These are phyloP conservation scores for Microcebus griseorufus DNA, from an alignment of 2,113 vertebrate genomes.

Conservation along the genomic window DNA sequence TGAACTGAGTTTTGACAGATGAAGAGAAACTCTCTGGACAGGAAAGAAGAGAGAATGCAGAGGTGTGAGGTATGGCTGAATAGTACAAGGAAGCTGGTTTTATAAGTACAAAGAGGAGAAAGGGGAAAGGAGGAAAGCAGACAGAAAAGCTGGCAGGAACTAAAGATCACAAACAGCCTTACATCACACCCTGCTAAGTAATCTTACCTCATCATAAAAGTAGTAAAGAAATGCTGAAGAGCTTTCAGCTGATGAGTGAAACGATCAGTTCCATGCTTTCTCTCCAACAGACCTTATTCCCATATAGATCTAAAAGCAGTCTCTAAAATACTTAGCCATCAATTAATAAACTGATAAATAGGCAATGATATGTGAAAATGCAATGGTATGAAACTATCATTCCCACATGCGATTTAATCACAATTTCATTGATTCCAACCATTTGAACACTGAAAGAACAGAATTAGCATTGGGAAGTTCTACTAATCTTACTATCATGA, in stretches of 20 bases:
- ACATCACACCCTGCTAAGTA: neutral
- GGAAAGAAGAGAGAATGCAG: neutral
- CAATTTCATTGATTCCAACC: neutral
- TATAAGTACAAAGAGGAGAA: neutral
- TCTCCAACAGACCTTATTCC: neutral
- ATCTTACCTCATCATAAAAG: neutral
- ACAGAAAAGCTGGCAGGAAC: neutral
- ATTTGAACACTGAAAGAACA: conserved; percentile 23
- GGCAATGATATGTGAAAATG: neutral
- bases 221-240: neutral
- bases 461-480: neutral
- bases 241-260: neutral
- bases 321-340: neutral
- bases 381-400: neutral
- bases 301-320: conserved; percentile 18
- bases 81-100: neutral
- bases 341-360: neutral
- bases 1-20: conserved; percentile 22
- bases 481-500: conserved; percentile 25
- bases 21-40: neutral
- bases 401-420: conserved; percentile 29
- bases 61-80: neutral
- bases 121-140: neutral
- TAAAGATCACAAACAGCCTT: neutral
- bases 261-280: neutral